phyloP scores from a whole-genome alignment of 2,113 vertebrate genomes.

The Oplegnathus fasciatus region DNA sequence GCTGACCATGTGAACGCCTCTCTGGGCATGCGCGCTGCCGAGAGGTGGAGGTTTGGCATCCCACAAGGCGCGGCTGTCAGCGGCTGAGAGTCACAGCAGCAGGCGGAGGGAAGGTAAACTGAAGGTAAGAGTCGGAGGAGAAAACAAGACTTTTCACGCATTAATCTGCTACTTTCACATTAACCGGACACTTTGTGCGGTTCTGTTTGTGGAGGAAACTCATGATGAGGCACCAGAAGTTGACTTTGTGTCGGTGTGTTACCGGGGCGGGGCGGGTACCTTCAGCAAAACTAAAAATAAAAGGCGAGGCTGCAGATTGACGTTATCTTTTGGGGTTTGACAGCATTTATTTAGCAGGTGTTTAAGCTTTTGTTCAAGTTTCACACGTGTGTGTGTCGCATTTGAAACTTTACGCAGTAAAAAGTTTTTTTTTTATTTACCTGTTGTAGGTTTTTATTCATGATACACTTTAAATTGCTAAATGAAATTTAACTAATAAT shows the following conservation, averaged over 20 bases:
- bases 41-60: not conserved
- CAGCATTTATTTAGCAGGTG: not conserved
- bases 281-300: not conserved
- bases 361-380: not conserved
- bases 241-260: not conserved
- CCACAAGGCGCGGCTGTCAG: not conserved
- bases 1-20: not conserved
- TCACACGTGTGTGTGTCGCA: not conserved
- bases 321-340: not conserved
- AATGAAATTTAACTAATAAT: not conserved
- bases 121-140: not conserved
- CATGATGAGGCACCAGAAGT: not conserved
- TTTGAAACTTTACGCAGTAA: rapidly evolving
- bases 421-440: not conserved
- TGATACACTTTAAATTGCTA: not conserved
- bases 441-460: not conserved
- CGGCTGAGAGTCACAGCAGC: not conserved
- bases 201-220: not conserved
- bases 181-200: not conserved
- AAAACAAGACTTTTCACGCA: too few relatives aligned
- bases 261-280: not conserved
- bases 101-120: too few relatives aligned
- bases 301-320: not conserved
- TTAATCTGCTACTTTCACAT: not conserved
- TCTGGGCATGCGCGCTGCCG: constrained; percentile 3